Evolutionary conservation across 2,888 invertebrate species (phyloP).

Genomic region (Artemia sp.): DNA sequence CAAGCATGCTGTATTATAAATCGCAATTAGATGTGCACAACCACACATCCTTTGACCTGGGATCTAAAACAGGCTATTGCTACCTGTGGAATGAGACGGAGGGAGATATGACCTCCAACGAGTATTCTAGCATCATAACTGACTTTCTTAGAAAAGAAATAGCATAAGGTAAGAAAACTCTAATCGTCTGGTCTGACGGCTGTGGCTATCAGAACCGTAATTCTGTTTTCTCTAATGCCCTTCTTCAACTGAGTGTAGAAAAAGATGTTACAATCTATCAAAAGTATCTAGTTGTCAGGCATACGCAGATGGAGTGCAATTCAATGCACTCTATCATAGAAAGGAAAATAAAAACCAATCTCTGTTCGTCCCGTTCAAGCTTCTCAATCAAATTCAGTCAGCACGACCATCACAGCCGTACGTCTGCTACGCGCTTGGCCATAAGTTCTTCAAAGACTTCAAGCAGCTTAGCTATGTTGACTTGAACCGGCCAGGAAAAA

Average conservation of each 20-base stretch:
- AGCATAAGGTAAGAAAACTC: conserved; percentile 24
- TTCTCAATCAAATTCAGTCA: conserved; percentile 25
- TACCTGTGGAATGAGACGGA: conserved; percentile 28
- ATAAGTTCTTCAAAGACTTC: conserved; percentile 24
- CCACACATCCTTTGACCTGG: conserved; percentile 27
- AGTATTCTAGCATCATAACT: conserved; percentile 26
- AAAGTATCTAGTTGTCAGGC: conserved; percentile 24
- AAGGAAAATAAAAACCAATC: conserved; percentile 29
- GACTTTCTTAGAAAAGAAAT: conserved; percentile 23
- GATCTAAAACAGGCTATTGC: conserved; percentile 25
- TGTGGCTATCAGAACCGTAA: conserved; percentile 29
- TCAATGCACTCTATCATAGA: conserved; percentile 31
- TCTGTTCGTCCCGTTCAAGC: conserved; percentile 28
- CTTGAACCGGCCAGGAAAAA: conserved; percentile 27
- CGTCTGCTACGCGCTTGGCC: conserved; percentile 24
- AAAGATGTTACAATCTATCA: conserved; percentile 26
- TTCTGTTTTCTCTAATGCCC: conserved; percentile 27
- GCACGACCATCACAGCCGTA: conserved; percentile 27
- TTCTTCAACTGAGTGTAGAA: conserved; percentile 26
- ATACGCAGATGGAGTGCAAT: conserved; percentile 31
- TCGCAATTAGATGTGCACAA: conserved; percentile 28
- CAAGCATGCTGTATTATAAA: conserved; percentile 5
- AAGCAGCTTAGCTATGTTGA: conserved; percentile 21
- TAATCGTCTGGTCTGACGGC: conserved; percentile 28
- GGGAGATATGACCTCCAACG: conserved; percentile 26